phyloP scores from a whole-genome alignment of 2,888 invertebrate genomes.

The Drosophila putrida region DNA sequence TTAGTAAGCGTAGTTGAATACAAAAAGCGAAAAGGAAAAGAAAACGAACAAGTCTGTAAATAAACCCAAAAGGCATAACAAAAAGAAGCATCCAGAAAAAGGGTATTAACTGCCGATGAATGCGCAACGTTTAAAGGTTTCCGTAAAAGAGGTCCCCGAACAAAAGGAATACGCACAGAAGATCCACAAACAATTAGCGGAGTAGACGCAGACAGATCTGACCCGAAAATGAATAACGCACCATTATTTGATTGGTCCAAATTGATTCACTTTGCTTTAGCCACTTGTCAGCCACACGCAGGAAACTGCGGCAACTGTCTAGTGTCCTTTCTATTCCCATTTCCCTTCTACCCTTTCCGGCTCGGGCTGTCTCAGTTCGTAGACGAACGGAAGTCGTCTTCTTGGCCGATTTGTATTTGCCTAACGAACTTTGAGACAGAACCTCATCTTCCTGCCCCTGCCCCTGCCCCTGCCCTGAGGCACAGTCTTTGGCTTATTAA shows the following conservation, averaged over 20 bases:
- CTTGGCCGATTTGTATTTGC: conserved; percentile 47
- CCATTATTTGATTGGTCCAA: conserved; percentile 53
- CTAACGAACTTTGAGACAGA: conserved; percentile 53
- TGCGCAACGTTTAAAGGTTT: conserved; percentile 40
- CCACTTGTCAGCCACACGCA: conserved; percentile 71
- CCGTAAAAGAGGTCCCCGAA: conserved; percentile 26
- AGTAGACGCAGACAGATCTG: conserved; percentile 35
- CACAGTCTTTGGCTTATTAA: conserved; percentile 40
- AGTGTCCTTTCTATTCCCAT: conserved; percentile 15
- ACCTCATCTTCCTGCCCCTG: not conserved
- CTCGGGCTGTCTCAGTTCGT: conserved; percentile 15
- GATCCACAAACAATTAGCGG: conserved; percentile 47
- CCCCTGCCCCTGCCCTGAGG: not conserved
- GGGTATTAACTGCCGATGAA: conserved; percentile 35
- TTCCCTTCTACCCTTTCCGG: conserved; percentile 31
- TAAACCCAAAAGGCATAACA: conserved; percentile 27
- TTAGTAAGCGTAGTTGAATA: conserved; percentile 16
- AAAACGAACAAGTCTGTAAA: not conserved
- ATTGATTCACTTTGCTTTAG: conserved; percentile 55
- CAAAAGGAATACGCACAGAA: conserved; percentile 12
- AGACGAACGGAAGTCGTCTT: conserved; percentile 35
- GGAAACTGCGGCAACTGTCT: conserved; percentile 58
- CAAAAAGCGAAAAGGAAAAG: conserved; percentile 12
- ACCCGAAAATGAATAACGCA: conserved; percentile 30
- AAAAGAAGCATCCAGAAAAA: conserved; percentile 13